Evolutionary conservation across 2,113 vertebrate species (phyloP).

Genomic region (Rhegmatorhina hoffmannsi): DNA sequence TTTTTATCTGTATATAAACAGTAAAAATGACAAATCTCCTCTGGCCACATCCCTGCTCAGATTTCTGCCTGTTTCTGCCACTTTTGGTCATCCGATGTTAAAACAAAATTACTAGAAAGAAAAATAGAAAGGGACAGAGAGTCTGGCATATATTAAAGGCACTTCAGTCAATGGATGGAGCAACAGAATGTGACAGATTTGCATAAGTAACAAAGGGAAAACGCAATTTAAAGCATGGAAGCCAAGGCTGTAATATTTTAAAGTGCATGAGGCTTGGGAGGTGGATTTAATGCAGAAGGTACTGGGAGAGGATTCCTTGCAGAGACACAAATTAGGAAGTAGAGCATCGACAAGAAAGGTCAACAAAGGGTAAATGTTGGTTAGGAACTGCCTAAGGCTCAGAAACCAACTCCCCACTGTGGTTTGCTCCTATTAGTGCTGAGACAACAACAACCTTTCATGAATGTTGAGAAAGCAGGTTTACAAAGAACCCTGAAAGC

Average conservation of each 20-base stretch:
- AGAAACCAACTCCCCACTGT: neutral
- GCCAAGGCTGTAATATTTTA: neutral
- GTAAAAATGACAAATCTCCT: neutral
- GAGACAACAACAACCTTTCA: neutral
- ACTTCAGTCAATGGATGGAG: neutral
- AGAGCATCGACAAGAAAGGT: neutral
- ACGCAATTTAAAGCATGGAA: neutral
- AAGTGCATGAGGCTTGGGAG: neutral
- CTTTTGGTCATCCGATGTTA: neutral
- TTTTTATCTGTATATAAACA: neutral
- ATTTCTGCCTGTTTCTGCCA: neutral
- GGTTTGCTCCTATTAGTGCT: neutral
- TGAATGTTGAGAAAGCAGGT: neutral
- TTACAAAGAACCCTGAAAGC: neutral
- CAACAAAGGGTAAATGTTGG: neutral
- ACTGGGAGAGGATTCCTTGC: neutral
- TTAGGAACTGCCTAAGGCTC: neutral
- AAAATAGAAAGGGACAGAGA: neutral
- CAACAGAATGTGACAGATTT: neutral
- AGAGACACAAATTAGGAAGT: neutral
- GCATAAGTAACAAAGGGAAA: neutral
- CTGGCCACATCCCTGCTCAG: neutral
- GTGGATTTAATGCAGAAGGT: neutral
- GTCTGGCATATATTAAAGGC: neutral
- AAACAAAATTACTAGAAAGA: neutral